Evolutionary conservation across 2,113 vertebrate species (phyloP).

Genomic region (Microcebus ravelobensis): DNA sequence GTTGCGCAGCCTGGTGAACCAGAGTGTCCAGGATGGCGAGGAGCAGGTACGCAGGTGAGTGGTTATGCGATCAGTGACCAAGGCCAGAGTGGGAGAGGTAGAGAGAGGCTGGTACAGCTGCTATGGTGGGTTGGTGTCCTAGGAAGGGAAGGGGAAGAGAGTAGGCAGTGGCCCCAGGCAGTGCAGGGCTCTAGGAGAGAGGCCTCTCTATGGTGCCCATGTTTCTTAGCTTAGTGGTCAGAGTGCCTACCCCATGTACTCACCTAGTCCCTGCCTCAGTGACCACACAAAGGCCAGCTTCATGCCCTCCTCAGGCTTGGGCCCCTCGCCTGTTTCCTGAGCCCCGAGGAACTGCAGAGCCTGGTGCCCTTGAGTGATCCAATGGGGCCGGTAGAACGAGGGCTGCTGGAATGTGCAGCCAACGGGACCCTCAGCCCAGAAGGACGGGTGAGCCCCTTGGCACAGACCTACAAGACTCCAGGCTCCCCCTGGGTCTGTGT

Average conservation of each 20-base stretch:
- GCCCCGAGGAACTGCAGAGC: constrained; percentile 86
- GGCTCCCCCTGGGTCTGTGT: neutral
- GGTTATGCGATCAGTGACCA: neutral
- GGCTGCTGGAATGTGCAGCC: constrained; percentile 89
- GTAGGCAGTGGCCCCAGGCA: neutral
- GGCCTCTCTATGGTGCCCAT: too few relatives aligned
- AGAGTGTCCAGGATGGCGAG: constrained; percentile 85
- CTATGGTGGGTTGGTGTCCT: neutral
- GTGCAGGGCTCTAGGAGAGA: neutral
- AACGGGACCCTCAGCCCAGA: constrained; percentile 85
- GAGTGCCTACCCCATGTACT: neutral
- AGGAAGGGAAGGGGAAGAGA: neutral
- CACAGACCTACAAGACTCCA: neutral
- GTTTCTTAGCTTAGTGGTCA: neutral
- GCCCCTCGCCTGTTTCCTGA: constrained; percentile 90
- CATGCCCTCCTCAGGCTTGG: constrained; percentile 86
- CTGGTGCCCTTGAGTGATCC: constrained; percentile 84
- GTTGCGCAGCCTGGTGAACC: constrained; percentile 87
- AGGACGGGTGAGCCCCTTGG: constrained; percentile 87
- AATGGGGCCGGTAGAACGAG: constrained; percentile 85
- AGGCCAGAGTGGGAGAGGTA: neutral
- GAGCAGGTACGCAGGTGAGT: constrained; percentile 87
- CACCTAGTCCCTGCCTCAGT: neutral
- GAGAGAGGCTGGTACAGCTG: neutral
- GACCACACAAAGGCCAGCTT: constrained; percentile 18